Conservation (phyloP, 2,113 vertebrate genomes). For the Budorcas taxicolor region DNA sequence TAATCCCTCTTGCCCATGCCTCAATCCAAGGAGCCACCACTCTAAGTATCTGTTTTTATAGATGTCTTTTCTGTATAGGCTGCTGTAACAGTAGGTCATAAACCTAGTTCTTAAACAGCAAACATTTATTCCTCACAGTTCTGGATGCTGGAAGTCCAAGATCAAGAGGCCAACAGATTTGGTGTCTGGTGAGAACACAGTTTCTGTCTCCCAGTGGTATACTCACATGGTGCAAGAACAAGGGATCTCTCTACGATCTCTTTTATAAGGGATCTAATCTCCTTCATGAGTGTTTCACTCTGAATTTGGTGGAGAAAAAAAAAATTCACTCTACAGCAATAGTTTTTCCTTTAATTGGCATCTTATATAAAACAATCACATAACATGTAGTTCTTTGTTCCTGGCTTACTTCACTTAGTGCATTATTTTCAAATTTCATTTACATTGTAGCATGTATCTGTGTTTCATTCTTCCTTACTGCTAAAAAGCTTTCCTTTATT, state of each 20-base stretch:
- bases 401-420: background rate
- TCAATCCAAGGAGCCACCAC: background rate
- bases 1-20: rapidly evolving
- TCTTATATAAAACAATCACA: background rate
- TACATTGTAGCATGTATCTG: too few relatives aligned
- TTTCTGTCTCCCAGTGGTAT: too few relatives aligned
- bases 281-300: background rate
- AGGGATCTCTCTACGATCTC: too few relatives aligned
- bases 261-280: background rate
- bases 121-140: background rate
- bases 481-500: background rate
- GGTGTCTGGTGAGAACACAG: background rate
- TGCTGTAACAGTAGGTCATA: background rate
- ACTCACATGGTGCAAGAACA: background rate
- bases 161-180: background rate
- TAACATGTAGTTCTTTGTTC: background rate
- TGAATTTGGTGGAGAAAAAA: background rate
- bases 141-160: background rate
- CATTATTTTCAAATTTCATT: background rate
- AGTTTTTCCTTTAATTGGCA: background rate
- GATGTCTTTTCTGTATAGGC: background rate
- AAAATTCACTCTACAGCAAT: background rate
- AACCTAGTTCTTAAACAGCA: background rate
- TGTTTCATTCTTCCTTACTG: background rate
- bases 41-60: rapidly evolving